Base-by-base conservation (phyloP, 2,797 vertebrate genomes). In the Perodicticus potto region DNA sequence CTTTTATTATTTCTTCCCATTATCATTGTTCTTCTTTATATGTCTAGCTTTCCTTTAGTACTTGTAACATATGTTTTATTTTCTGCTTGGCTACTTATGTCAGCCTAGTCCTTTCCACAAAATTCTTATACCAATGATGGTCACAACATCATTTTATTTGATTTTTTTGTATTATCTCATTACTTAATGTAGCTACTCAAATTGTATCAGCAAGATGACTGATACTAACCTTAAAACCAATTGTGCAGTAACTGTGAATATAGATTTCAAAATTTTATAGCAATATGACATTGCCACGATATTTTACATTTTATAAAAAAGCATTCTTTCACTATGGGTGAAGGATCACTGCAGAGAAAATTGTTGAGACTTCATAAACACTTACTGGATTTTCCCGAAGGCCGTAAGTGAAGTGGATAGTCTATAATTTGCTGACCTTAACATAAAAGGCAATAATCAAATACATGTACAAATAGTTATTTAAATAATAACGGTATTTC, bases 221-320 rank as follows among this genome's bases (percentile, higher is more conserved):
- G 25, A 20, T 23, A 40, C 40, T 69, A 69, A 37, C 40, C 49
- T 65, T 29, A 25, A 86, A 63, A 65, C 29, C 65, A 65, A 45
- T 67, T 45, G 7, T 80, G 37, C 4, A 10, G 59, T 43, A 74
- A 73, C 34, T 37, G 17, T 13, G 9, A 80, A 34, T 37, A 65
- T 10, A n/a, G 16, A 80, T 91, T 80, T 74, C 9, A 59, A 91
- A 86, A 67, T 45, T 81, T 67, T 11, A 17, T 45, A 34, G 76
- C 19, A 91, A 57, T 57, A 32, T 49, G 57, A 65, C 9, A 78
- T 65, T 34, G 61, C 17, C 27, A 86, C 11, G 20, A 11, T 82
- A 29, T 45, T 95, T 77, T 57, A 74, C 17, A 67, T 73, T 94
- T 80, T 80, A 43, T 27, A 81, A 74, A 86, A 81, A 65, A 86